Base-by-base conservation (phyloP, 2,797 vertebrate genomes). In the Crenuchus spilurus region DNA sequence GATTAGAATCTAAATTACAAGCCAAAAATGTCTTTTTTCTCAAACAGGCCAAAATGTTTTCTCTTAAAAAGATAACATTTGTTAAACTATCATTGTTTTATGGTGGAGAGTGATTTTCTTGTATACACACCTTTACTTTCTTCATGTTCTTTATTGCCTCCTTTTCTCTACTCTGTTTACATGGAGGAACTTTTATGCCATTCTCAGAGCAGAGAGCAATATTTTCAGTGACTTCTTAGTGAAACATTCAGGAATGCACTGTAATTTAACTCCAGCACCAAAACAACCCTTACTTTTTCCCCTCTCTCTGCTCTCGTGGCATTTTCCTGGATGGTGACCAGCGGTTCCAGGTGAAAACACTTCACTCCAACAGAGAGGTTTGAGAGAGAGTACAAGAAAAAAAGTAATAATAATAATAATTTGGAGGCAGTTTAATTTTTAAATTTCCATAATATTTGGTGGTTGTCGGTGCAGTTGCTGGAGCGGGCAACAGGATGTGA, bases 321-420 rank as follows among this genome's bases (percentile, higher is more conserved):
- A 83, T 79, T 86, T 86, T 87, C 81, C 84, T 87, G 86, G 83
- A 85, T 74, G 72, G 18, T 24, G 69, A 81, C 82, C 86, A 84
- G 68, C 20, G 26, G 62, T 30, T 79, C 75, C 83, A 87, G 86
- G 86, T 87, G 75, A 83, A 87, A 86, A 75, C 73, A 77, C 44
- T 84, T 82, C 75, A 54, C 35, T 80, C 62, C 72, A 72, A 57
- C 70, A 49, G 61, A 69, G 68, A 75, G 42, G 77, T 68, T 70
- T 72, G 33, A 63, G 68, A 63, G 33, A 14, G 61, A 72, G 74
- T 26, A 42, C 26, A 22, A 60, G n/a, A 69, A 64, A 11, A 62
- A 69, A 3, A 14, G 33, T 42, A 70, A 58, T 13, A 30, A 16
- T 30, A 58, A 76, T 44, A 72, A 79, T 52, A 69, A 80, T 81